A percentile compares a stretch with the other conserved stretches of the same genome.
phyloP scores from a whole-genome alignment of 2,888 invertebrate genomes.

The Agonopterix subpropinquella region DNA sequence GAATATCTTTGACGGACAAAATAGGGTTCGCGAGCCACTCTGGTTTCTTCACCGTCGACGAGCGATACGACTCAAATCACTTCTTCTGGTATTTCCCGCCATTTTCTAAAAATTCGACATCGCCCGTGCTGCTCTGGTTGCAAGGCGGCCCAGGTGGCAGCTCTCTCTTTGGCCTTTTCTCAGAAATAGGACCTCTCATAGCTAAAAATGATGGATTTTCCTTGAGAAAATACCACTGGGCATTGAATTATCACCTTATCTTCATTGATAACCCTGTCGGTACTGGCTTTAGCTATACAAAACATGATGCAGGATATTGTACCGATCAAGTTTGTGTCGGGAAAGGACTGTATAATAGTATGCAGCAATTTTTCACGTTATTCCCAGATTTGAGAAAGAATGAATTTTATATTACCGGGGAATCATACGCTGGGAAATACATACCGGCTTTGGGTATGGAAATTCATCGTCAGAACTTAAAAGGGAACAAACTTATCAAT shows the following conservation, averaged over 20 bases:
- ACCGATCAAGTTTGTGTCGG: conserved; percentile 72
- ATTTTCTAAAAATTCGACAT: conserved; percentile 42
- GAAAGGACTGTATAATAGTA: conserved; percentile 62
- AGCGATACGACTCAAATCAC: conserved; percentile 70
- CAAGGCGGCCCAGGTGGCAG: conserved; percentile 77
- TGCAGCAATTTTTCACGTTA: conserved; percentile 76
- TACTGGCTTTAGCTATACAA: conserved; percentile 79
- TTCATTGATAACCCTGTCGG: conserved; percentile 82
- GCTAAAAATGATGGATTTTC: conserved; percentile 50
- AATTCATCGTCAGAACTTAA: conserved; percentile 64
- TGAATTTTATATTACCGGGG: conserved; percentile 77
- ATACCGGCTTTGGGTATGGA: conserved; percentile 66
- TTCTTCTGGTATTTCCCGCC: conserved; percentile 82
- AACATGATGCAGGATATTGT: conserved; percentile 69
- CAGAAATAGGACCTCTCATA: conserved; percentile 77
- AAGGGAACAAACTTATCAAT: conserved; percentile 50
- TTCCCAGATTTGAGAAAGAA: conserved; percentile 71
- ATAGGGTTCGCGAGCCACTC: conserved; percentile 71
- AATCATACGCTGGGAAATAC: conserved; percentile 78
- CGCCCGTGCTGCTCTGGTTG: conserved; percentile 73
- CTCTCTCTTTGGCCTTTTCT: conserved; percentile 72
- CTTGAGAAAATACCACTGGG: conserved; percentile 73
- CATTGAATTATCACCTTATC: conserved; percentile 71
- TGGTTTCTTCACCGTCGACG: conserved; percentile 78
- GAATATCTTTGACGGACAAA: conserved; percentile 43